Conservation (phyloP, 2,797 vertebrate genomes). For the Manis javanica region DNA sequence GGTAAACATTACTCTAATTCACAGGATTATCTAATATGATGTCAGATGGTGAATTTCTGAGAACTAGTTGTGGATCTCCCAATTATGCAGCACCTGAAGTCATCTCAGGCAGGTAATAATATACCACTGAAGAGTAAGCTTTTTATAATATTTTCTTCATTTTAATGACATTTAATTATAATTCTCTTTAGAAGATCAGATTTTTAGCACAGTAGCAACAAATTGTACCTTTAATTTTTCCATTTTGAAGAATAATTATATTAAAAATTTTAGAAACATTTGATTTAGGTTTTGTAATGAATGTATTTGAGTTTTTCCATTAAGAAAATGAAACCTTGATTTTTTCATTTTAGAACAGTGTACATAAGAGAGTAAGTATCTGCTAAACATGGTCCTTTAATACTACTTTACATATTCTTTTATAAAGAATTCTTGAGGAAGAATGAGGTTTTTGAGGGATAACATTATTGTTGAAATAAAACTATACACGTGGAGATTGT, state of each 20-base stretch:
- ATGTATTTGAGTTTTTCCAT: not conserved
- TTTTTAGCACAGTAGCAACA: conserved; percentile 48
- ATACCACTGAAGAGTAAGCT: not conserved
- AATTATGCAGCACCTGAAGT: conserved; percentile 99
- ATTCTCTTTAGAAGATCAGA: conserved; percentile 30
- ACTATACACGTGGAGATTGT: not conserved
- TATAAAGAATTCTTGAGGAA: not conserved
- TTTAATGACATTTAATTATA: not conserved
- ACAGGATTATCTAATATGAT: conserved; percentile 99
- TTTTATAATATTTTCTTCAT: not conserved
- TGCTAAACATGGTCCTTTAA: conserved; percentile 6
- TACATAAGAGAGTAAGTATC: not conserved
- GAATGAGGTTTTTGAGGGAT: not conserved
- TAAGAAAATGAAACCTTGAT: not conserved
- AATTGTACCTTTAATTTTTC: conserved; percentile 13
- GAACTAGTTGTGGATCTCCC: conserved; percentile 99
- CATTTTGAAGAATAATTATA: not conserved
- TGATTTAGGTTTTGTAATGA: conserved; percentile 25
- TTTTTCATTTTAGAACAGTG: conserved; percentile 14
- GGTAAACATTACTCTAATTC: conserved; percentile 61
- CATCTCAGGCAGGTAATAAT: conserved; percentile 96
- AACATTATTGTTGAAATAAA: conserved; percentile 3
- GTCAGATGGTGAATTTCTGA: conserved; percentile 98
- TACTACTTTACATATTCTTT: not conserved
- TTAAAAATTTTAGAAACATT: not conserved